These are phyloP conservation scores for Eupithecia abbreviata DNA, from an alignment of 2,888 invertebrate species.

Conservation along the genomic window DNA sequence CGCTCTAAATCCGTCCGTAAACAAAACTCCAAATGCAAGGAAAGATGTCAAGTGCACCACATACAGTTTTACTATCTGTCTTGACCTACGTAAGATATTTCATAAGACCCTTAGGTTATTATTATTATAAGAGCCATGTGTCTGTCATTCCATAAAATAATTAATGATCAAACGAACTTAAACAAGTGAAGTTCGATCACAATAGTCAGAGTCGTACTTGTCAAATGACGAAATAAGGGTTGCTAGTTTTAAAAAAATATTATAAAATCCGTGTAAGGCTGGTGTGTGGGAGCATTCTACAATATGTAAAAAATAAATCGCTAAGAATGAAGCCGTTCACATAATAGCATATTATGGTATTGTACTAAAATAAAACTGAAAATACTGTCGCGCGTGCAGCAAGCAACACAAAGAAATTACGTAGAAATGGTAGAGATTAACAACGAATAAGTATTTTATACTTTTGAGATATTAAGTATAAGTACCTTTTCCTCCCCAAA, in stretches of 20 bases:
- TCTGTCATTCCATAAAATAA: background rate
- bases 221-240: too few species aligned
- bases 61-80: background rate
- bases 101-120: background rate
- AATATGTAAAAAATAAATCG: too few species aligned
- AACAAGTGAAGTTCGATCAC: too few species aligned
- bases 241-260: too few species aligned
- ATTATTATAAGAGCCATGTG: background rate
- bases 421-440: background rate
- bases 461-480: background rate
- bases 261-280: too few species aligned
- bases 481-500: too few species aligned
- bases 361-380: background rate
- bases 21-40: constrained; percentile 30
- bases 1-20: constrained; percentile 43
- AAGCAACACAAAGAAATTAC: background rate
- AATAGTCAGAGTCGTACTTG: too few species aligned
- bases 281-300: too few species aligned
- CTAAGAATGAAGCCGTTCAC: too few species aligned
- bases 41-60: constrained; percentile 12
- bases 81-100: background rate
- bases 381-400: background rate
- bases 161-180: too few species aligned
- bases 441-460: background rate
- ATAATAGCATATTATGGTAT: background rate